These are phyloP conservation scores for Carapus acus DNA, from an alignment of 2,797 vertebrate species.

Conservation along the genomic window DNA sequence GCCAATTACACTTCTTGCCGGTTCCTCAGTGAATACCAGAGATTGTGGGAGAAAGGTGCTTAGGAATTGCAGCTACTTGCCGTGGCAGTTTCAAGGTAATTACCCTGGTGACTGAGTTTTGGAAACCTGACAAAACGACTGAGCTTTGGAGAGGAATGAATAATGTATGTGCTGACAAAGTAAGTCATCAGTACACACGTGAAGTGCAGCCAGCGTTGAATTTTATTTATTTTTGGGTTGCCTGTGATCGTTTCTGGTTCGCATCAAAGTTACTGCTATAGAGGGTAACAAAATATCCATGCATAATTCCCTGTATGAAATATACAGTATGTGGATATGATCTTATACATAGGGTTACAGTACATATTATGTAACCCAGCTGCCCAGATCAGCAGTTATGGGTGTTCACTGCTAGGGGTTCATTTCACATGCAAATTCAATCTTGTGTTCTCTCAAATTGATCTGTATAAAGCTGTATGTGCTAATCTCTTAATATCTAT, in stretches of 20 bases:
- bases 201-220: slow-evolving; percentile 15
- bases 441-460: too few relatives aligned
- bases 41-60: slow-evolving; percentile 47
- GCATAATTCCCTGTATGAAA: too few relatives aligned
- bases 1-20: slow-evolving; percentile 57
- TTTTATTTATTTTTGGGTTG: slow-evolving; percentile 1
- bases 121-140: slow-evolving; percentile 45
- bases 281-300: too few relatives aligned
- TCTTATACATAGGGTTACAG: too few relatives aligned
- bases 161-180: slow-evolving; percentile 37
- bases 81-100: slow-evolving; percentile 62
- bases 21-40: slow-evolving; percentile 54
- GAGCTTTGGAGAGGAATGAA: slow-evolving; percentile 28
- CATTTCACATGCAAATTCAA: too few relatives aligned
- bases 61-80: slow-evolving; percentile 59
- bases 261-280: not conserved
- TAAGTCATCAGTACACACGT: slow-evolving; percentile 37
- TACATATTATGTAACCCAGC: too few relatives aligned
- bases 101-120: slow-evolving; percentile 52
- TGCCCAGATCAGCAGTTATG: too few relatives aligned
- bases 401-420: too few relatives aligned
- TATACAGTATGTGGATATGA: too few relatives aligned
- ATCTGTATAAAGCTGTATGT: too few relatives aligned
- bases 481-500: too few relatives aligned
- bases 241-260: slow-evolving; percentile 10